A percentile compares a stretch with the other conserved stretches of the same genome.
These are phyloP conservation scores for Zaprionus kolodkinae DNA, from an alignment of 1,140 invertebrate species.

Conservation along the genomic window DNA sequence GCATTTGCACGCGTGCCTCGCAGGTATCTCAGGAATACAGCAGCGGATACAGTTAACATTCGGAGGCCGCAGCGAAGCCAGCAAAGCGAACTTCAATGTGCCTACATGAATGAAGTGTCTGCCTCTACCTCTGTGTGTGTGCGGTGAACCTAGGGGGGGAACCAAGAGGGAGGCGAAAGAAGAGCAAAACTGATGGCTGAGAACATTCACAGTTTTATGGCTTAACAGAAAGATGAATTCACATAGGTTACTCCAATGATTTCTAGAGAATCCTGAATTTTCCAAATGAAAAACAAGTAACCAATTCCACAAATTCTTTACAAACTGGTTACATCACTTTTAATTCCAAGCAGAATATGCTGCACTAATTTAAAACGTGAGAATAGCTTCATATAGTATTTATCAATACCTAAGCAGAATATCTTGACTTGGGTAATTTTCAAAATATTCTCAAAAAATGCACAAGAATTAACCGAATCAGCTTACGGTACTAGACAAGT, in stretches of 20 bases:
- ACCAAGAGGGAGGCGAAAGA: background rate
- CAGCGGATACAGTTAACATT: slow-evolving; percentile 23
- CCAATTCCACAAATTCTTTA: too few relatives aligned
- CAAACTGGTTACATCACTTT: too few relatives aligned
- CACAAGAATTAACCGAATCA: too few relatives aligned
- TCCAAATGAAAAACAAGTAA: too few relatives aligned
- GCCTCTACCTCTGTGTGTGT: background rate
- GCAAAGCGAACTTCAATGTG: slow-evolving; percentile 32
- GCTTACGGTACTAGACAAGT: too few relatives aligned
- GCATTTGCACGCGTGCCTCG: background rate
- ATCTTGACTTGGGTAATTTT: too few relatives aligned
- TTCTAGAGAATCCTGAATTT: background rate
- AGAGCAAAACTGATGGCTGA: background rate
- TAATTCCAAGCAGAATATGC: too few relatives aligned
- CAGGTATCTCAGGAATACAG: slow-evolving; percentile 4
- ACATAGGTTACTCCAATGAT: too few relatives aligned
- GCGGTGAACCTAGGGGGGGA: background rate
- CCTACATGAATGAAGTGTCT: background rate
- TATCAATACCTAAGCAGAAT: too few relatives aligned
- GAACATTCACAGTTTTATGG: background rate
- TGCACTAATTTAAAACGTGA: too few relatives aligned
- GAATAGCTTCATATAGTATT: too few relatives aligned
- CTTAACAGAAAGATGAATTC: background rate
- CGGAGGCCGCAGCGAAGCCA: slow-evolving; percentile 31
- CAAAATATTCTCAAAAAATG: too few relatives aligned